phyloP scores from a whole-genome alignment of 1,140 invertebrate genomes.

The Aleiodes sp. region DNA sequence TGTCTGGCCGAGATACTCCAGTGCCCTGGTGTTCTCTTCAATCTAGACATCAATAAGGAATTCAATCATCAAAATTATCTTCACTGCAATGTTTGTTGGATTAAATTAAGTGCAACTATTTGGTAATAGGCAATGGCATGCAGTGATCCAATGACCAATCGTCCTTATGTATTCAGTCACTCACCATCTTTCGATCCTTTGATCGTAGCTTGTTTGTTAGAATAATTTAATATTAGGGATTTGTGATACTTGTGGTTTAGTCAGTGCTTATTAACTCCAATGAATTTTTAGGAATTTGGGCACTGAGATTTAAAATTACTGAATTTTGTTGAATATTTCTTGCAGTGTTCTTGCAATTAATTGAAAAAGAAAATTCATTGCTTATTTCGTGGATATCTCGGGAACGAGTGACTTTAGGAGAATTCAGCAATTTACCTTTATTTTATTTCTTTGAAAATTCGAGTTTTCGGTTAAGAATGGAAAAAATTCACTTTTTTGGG shows the following conservation, averaged over 20 bases:
- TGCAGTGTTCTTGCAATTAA: no score
- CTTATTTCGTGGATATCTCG: no score
- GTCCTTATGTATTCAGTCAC: conserved; percentile 42
- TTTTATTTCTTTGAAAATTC: no score
- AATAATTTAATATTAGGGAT: conserved; percentile 51
- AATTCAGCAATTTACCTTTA: no score
- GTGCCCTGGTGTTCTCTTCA: conserved; percentile 91
- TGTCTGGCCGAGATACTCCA: conserved; percentile 86
- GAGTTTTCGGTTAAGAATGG: no score
- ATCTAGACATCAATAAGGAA: conserved; percentile 82
- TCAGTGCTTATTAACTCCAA: neutral
- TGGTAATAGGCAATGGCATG: conserved; percentile 13
- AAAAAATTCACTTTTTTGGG: no score
- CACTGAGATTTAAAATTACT: no score
- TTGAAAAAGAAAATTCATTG: no score
- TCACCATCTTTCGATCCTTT: conserved; percentile 66
- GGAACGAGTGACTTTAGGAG: no score
- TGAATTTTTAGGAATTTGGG: no score
- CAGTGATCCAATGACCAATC: conserved; percentile 16
- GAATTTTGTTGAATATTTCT: no score
- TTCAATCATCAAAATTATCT: neutral
- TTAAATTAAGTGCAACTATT: conserved; percentile 2
- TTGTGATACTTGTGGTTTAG: conserved; percentile 12
- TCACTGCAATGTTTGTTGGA: no score
- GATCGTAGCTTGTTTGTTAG: conserved; percentile 67